Percentiles rank a stretch among this genome's conserved stretches.
Conservation (phyloP, 1,140 invertebrate genomes). For the Mizuhopecten yessoensis region DNA sequence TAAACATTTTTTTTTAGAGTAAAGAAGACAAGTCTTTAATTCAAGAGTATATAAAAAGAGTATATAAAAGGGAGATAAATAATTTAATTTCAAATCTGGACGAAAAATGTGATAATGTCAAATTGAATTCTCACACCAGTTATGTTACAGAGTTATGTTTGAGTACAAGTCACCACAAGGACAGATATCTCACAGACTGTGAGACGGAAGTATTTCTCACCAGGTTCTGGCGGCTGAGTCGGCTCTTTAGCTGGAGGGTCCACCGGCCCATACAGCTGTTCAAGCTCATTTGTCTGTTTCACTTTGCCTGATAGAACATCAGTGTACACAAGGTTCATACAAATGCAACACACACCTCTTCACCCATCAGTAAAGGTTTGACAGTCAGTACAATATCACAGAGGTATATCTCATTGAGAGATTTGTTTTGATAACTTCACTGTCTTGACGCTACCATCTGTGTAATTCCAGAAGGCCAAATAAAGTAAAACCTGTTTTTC, state of each 20-base stretch:
- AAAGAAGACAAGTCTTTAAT: too few species aligned
- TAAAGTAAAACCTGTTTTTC: too few species aligned
- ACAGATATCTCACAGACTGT: background rate
- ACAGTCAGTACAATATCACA: too few species aligned
- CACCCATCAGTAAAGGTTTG: too few species aligned
- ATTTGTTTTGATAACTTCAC: too few species aligned
- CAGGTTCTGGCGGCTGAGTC: background rate
- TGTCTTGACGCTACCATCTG: too few species aligned
- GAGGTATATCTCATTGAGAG: too few species aligned
- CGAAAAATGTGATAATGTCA: constrained; percentile 4
- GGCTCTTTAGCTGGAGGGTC: constrained; percentile 61
- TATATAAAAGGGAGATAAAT: too few species aligned
- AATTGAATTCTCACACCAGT: background rate
- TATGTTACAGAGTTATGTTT: background rate
- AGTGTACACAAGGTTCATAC: background rate
- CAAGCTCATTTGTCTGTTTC: constrained; percentile 69
- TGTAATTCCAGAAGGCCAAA: too few species aligned
- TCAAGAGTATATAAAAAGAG: too few species aligned
- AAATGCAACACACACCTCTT: background rate
- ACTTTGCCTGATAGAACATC: constrained; percentile 70
- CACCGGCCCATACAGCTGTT: constrained; percentile 70
- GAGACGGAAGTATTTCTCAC: background rate
- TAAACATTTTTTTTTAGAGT: too few species aligned
- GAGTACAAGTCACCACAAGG: background rate
- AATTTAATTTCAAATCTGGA: background rate